phyloP scores from a whole-genome alignment of 2,797 vertebrate species.

The Fistularia commersonii region DNA sequence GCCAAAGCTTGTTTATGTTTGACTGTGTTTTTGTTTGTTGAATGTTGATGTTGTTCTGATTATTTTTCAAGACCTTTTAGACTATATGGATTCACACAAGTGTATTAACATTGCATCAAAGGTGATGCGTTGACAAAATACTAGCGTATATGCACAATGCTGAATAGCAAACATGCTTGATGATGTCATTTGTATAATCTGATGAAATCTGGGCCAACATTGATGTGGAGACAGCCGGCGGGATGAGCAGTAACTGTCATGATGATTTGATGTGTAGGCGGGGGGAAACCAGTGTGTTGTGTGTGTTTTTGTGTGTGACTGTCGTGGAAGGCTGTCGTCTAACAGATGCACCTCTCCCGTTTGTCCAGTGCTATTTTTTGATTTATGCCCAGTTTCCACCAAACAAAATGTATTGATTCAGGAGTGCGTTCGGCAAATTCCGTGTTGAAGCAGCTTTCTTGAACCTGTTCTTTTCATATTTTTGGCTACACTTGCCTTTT shows the following conservation, averaged over 20 bases:
- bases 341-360: background rate
- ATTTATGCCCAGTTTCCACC: background rate
- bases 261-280: conserved; percentile 50
- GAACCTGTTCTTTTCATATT: conserved; percentile 3
- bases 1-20: background rate
- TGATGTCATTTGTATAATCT: conserved; percentile 65
- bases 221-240: conserved; percentile 52
- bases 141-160: background rate
- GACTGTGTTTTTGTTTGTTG: no score
- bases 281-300: conserved; percentile 16
- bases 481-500: conserved; percentile 24
- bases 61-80: conserved; percentile 2
- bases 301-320: conserved; percentile 3
- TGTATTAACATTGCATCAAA: background rate
- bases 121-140: conserved; percentile 11
- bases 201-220: conserved; percentile 65
- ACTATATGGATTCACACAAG: no score
- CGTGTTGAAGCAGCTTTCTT: conserved; percentile 15
- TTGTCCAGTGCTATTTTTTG: background rate
- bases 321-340: background rate
- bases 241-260: conserved; percentile 58
- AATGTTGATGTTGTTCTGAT: no score
- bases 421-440: background rate
- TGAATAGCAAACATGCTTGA: conserved; percentile 11
- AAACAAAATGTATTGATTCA: background rate